Percentiles rank a stretch among this genome's conserved stretches.
Evolutionary conservation across 2,797 vertebrate genomes (phyloP).

Genomic region (Labroides dimidiatus): DNA sequence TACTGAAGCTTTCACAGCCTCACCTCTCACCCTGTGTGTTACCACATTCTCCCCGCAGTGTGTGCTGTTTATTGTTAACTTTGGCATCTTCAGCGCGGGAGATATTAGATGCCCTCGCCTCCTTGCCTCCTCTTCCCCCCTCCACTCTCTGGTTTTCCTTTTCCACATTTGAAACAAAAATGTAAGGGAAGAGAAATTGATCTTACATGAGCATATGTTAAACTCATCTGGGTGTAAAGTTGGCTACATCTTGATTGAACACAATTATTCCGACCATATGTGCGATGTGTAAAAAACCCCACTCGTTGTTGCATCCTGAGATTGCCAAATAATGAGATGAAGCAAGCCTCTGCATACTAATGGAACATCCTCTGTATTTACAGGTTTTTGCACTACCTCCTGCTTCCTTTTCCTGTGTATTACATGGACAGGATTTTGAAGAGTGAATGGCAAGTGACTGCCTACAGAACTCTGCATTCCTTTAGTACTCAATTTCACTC

Average conservation of each 20-base stretch:
- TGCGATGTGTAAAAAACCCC: not conserved
- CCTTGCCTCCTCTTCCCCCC: not conserved
- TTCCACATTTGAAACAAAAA: slow-evolving; percentile 37
- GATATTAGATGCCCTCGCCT: slow-evolving; percentile 38
- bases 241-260: slow-evolving; percentile 57
- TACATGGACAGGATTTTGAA: slow-evolving; percentile 5
- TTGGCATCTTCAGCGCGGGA: slow-evolving; percentile 56
- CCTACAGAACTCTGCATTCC: slow-evolving; percentile 66
- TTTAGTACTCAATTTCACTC: slow-evolving; percentile 49
- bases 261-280: slow-evolving; percentile 62
- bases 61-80: slow-evolving; percentile 73
- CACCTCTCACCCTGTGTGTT: slow-evolving; percentile 63
- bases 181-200: slow-evolving; percentile 34
- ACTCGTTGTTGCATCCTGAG: slow-evolving; percentile 31
- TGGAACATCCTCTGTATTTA: slow-evolving; percentile 21
- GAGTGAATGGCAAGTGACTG: slow-evolving; percentile 60
- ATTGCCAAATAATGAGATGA: slow-evolving; percentile 51
- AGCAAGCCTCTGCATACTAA: slow-evolving; percentile 43
- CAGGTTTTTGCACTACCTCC: slow-evolving; percentile 15
- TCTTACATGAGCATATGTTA: slow-evolving; percentile 45
- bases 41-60: slow-evolving; percentile 54
- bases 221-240: slow-evolving; percentile 51
- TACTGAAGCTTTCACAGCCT: slow-evolving; percentile 49
- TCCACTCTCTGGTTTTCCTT: slow-evolving; percentile 42
- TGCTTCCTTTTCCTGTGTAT: slow-evolving; percentile 42